Conservation (phyloP, 2,888 invertebrate species). For the Drosophila suboccidentalis region DNA sequence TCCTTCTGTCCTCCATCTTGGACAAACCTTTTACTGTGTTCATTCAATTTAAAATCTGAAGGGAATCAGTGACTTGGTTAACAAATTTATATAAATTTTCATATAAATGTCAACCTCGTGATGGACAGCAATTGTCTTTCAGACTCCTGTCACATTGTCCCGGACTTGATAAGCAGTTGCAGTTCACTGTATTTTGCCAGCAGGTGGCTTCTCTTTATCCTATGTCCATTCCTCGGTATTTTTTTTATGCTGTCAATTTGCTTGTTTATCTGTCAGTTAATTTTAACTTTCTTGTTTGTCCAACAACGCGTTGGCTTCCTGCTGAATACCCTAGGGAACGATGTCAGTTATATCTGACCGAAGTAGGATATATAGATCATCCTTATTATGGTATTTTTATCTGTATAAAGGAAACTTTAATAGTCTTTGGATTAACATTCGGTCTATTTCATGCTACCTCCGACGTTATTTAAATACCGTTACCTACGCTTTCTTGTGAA, state of each 20-base stretch:
- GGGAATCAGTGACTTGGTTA: background rate
- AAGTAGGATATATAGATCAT: background rate
- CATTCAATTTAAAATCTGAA: background rate
- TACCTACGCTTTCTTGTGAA: background rate
- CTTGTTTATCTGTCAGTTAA: constrained; percentile 32
- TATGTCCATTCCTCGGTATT: constrained; percentile 4
- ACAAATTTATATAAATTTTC: constrained; percentile 9
- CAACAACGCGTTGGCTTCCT: background rate
- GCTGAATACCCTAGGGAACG: background rate
- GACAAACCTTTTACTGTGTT: background rate
- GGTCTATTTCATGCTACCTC: background rate
- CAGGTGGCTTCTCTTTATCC: constrained; percentile 18
- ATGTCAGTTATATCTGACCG: background rate
- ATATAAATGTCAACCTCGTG: constrained; percentile 5
- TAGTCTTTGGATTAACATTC: background rate
- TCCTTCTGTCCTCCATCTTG: background rate
- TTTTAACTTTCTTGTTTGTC: constrained; percentile 9
- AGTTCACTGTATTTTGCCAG: constrained; percentile 4
- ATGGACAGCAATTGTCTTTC: constrained; percentile 2
- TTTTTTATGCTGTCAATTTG: constrained; percentile 31
- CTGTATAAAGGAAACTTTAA: background rate
- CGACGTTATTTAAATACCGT: constrained; percentile 1
- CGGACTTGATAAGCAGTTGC: constrained; percentile 8
- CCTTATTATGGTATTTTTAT: background rate
- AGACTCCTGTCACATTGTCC: constrained; percentile 4